Conservation (phyloP, 2,113 vertebrate species). For the Rhinoptilus africanus region DNA sequence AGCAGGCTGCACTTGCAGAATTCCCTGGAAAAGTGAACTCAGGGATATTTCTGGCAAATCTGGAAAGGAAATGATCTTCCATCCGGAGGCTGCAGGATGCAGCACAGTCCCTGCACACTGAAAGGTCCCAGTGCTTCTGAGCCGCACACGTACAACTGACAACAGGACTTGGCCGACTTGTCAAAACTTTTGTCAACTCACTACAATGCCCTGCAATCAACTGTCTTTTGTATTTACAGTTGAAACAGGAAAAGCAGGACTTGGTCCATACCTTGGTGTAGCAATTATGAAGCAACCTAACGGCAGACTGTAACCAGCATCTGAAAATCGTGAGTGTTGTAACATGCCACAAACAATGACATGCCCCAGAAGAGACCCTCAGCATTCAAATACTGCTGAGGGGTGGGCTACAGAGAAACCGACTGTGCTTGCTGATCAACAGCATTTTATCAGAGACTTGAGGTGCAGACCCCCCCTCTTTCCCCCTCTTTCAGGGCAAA, state of each 20-base stretch:
- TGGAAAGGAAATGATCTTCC: slow-evolving; percentile 4
- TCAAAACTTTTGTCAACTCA: not conserved
- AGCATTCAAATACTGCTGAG: not conserved
- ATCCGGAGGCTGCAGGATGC: not conserved
- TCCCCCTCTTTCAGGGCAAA: not conserved
- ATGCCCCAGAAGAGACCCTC: not conserved
- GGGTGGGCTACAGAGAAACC: not conserved
- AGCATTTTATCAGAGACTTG: not conserved
- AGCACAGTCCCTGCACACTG: not conserved
- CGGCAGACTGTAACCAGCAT: not conserved
- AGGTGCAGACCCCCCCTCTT: not conserved
- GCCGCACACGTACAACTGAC: not conserved
- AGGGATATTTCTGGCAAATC: not conserved
- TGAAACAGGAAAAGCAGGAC: slow-evolving; percentile 65
- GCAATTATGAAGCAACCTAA: slow-evolving; percentile 59
- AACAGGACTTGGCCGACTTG: not conserved
- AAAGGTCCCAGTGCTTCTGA: not conserved
- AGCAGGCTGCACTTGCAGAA: slow-evolving; percentile 4
- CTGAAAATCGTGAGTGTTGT: slow-evolving; percentile 20
- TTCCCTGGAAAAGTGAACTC: slow-evolving; percentile 11
- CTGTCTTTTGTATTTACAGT: slow-evolving; percentile 19
- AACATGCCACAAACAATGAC: not conserved
- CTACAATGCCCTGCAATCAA: slow-evolving; percentile 14
- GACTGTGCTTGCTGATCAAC: not conserved
- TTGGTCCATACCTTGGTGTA: slow-evolving; percentile 53